Evolutionary conservation across 2,113 vertebrate species (phyloP).

Genomic region (Alligator mississippiensis): DNA sequence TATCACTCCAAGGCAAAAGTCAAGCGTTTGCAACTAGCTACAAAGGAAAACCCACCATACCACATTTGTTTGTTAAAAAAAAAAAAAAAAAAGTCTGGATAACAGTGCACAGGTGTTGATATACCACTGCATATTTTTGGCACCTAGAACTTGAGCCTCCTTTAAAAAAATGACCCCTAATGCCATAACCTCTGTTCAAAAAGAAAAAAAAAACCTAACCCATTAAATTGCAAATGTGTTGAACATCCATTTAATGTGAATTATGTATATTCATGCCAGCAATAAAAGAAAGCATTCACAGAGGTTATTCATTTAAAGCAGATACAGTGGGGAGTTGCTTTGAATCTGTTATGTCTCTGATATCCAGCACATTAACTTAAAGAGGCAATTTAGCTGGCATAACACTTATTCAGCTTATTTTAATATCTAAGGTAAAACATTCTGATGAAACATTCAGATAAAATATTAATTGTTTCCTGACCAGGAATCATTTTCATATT

Average conservation of each 20-base stretch:
- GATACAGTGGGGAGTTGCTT: neutral
- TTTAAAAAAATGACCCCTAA: neutral
- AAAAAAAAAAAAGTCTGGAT: neutral
- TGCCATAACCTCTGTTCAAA: neutral
- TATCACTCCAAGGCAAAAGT: neutral
- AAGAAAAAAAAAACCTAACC: neutral
- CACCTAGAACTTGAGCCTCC: neutral
- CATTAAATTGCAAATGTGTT: neutral
- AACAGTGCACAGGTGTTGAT: neutral
- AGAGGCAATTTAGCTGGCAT: neutral
- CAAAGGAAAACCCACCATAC: neutral
- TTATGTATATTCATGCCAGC: neutral
- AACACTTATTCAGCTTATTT: neutral
- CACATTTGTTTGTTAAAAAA: neutral
- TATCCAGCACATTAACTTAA: neutral
- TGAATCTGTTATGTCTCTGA: neutral
- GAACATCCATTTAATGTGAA: slow-evolving; percentile 11
- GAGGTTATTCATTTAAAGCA: neutral
- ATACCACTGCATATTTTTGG: neutral
- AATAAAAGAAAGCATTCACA: neutral
- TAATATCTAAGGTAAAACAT: neutral
- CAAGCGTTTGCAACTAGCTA: neutral
- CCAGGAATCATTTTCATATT: neutral
- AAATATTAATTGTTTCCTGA: neutral
- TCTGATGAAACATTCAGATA: neutral